A percentile compares a stretch with the other conserved stretches of the same genome.
These are phyloP conservation scores for Bryconaethiops microstoma DNA, from an alignment of 2,797 vertebrate genomes.

Conservation along the genomic window DNA sequence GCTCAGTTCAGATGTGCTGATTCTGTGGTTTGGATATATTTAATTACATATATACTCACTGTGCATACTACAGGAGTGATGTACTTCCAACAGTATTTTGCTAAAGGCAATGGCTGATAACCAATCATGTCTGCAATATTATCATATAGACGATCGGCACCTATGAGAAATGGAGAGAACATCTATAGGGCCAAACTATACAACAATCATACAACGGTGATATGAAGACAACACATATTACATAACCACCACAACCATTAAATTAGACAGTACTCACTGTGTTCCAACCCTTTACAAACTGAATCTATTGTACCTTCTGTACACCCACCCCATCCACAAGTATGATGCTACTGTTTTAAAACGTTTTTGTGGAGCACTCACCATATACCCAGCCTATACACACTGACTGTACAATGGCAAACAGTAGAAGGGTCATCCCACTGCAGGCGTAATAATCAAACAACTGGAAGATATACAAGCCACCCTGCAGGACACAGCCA, in stretches of 20 bases:
- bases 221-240: not conserved
- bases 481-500: constrained; percentile 67
- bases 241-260: not conserved
- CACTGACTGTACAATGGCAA: constrained; percentile 74
- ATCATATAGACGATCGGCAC: constrained; percentile 74
- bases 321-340: not conserved
- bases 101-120: constrained; percentile 71
- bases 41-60: constrained; percentile 67
- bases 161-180: constrained; percentile 56
- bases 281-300: not conserved
- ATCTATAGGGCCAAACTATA: not conserved
- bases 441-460: constrained; percentile 84
- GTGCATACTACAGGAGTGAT: constrained; percentile 75
- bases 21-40: not conserved
- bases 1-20: not conserved
- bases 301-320: not conserved
- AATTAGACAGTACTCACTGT: not conserved
- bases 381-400: constrained; percentile 80
- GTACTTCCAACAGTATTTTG: constrained; percentile 79
- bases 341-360: not conserved
- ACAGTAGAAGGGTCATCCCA: constrained; percentile 80
- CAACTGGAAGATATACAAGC: constrained; percentile 81
- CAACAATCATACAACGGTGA: not conserved
- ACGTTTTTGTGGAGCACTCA: constrained; percentile 58
- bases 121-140: constrained; percentile 82